Percentiles rank a stretch among this genome's conserved stretches.
Evolutionary conservation across 2,888 invertebrate genomes (phyloP).

Genomic region (Bellardia bayeri): DNA sequence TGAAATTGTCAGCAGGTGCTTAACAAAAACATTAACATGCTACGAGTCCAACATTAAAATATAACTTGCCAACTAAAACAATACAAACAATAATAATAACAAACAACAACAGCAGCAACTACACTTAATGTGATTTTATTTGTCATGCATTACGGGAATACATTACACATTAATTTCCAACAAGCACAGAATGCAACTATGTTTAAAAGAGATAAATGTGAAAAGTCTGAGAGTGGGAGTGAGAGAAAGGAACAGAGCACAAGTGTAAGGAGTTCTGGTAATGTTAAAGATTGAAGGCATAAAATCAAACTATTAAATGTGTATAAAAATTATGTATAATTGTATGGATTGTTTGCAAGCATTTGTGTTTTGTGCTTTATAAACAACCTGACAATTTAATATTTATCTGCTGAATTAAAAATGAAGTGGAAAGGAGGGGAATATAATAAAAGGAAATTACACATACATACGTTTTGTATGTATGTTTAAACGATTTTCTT

Average conservation of each 20-base stretch:
- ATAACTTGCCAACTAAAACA: conserved; percentile 55
- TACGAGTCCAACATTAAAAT: conserved; percentile 53
- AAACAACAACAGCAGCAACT: conserved; percentile 48
- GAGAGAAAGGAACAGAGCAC: neutral
- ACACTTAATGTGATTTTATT: conserved; percentile 72
- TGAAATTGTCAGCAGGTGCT: conserved; percentile 84
- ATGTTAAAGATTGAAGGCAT: conserved; percentile 12
- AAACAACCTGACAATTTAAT: conserved; percentile 47
- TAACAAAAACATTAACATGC: conserved; percentile 78
- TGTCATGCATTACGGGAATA: conserved; percentile 69
- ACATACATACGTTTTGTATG: conserved; percentile 29
- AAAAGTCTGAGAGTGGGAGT: neutral
- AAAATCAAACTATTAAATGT: conserved; percentile 56
- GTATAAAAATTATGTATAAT: conserved; percentile 45
- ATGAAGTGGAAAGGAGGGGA: conserved; percentile 1
- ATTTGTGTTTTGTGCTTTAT: neutral
- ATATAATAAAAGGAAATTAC: neutral
- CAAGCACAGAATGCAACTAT: conserved; percentile 22
- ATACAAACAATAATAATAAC: conserved; percentile 55
- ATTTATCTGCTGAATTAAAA: conserved; percentile 48
- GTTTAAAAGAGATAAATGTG: neutral
- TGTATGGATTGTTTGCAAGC: conserved; percentile 8
- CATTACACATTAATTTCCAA: conserved; percentile 52
- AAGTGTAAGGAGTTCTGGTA: neutral
- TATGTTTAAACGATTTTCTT: conserved; percentile 43